Evolutionary conservation across 2,113 vertebrate genomes (phyloP).

Genomic region (Muntiacus reevesi): DNA sequence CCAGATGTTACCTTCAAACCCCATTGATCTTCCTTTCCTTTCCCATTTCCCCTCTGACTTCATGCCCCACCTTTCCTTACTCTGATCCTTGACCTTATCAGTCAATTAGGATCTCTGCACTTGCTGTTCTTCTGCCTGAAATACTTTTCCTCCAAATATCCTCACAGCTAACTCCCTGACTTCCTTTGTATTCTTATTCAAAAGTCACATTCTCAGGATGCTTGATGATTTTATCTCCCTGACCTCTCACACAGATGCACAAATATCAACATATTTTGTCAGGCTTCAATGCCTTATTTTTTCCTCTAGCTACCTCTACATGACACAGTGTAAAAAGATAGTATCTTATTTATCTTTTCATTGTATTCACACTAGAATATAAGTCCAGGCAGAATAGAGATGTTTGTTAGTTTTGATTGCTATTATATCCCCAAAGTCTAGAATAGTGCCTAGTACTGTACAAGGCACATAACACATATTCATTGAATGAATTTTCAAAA

Average conservation of each 20-base stretch:
- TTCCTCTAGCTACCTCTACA: background rate
- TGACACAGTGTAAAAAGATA: background rate
- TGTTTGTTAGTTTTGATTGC: background rate
- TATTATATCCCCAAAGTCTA: background rate
- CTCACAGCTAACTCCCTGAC: background rate
- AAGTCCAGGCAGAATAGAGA: background rate
- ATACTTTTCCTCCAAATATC: background rate
- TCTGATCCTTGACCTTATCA: background rate
- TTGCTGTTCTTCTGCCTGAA: background rate
- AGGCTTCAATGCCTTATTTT: background rate
- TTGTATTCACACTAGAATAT: background rate
- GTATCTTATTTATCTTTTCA: background rate
- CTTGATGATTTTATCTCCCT: background rate
- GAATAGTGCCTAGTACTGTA: background rate
- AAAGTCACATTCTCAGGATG: background rate
- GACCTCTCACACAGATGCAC: background rate
- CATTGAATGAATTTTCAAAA: background rate
- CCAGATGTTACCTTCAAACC: background rate
- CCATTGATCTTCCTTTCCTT: background rate
- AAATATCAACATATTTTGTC: background rate
- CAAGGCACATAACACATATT: background rate
- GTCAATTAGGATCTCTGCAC: background rate
- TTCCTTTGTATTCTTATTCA: background rate
- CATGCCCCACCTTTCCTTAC: background rate
- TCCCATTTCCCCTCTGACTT: background rate